Conservation (phyloP, 2,797 vertebrate genomes). For the Fratercula arctica region DNA sequence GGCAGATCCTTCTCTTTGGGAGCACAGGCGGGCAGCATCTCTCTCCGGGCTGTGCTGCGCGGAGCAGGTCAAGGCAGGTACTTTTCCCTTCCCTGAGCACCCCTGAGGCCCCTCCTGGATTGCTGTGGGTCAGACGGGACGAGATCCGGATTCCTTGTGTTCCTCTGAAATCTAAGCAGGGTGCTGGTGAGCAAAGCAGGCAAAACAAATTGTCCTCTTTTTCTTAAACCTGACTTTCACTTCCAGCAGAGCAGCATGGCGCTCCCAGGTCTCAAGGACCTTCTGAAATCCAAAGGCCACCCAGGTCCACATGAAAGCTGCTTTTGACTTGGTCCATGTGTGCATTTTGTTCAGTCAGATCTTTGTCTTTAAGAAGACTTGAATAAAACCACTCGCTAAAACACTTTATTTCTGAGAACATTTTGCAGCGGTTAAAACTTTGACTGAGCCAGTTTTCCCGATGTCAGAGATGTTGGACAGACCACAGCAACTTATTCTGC, state of each 20-base stretch:
- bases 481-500: neutral
- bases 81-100: neutral
- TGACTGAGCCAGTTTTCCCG: neutral
- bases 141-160: neutral
- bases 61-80: neutral
- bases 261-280: neutral
- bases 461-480: neutral
- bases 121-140: fast-evolving
- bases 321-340: neutral
- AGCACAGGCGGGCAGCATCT: neutral
- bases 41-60: neutral
- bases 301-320: neutral
- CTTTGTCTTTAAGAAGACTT: neutral
- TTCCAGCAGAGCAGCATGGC: neutral
- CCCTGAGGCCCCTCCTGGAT: neutral
- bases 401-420: neutral
- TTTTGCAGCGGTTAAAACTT: conserved; percentile 16
- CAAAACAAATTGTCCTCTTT: neutral
- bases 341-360: neutral
- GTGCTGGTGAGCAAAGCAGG: neutral
- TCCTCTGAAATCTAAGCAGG: neutral
- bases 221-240: neutral
- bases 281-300: neutral
- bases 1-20: neutral
- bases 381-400: neutral